Conservation (phyloP, 2,113 vertebrate species). For the Rousettus leschenaultii region DNA sequence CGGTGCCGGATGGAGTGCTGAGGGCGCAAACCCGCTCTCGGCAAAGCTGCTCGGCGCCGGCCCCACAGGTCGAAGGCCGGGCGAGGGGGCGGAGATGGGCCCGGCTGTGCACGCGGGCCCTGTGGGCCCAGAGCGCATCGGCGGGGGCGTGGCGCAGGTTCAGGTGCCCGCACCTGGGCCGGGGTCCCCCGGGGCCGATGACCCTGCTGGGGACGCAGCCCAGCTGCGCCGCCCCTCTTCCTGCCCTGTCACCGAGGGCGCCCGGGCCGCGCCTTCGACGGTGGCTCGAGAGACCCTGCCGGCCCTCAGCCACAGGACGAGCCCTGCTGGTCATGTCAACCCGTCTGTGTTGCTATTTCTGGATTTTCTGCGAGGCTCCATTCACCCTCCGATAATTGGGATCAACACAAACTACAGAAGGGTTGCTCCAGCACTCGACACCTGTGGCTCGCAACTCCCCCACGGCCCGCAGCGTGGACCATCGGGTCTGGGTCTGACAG, state of each 20-base stretch:
- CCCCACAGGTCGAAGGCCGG: neutral
- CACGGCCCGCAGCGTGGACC: neutral
- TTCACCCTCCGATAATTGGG: no score
- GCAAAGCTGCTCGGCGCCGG: neutral
- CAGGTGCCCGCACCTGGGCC: rapidly evolving
- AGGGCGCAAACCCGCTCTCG: no score
- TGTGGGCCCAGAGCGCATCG: neutral
- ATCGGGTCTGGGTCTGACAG: rapidly evolving
- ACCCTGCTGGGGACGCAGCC: no score
- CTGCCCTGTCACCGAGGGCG: neutral
- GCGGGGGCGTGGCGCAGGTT: neutral
- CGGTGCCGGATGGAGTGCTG: neutral
- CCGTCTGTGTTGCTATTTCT: neutral
- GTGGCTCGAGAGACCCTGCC: neutral
- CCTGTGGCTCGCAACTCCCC: neutral
- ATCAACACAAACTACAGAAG: neutral
- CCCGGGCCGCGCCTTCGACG: neutral
- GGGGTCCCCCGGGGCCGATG: no score
- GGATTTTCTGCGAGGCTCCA: neutral
- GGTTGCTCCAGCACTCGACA: neutral
- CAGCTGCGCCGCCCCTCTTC: neutral
- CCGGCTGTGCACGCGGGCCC: neutral
- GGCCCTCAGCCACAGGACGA: neutral
- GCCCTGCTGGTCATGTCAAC: neutral
- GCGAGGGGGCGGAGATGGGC: neutral